phyloP scores from a whole-genome alignment of 2,888 invertebrate species.

The Andrena bucephala region DNA sequence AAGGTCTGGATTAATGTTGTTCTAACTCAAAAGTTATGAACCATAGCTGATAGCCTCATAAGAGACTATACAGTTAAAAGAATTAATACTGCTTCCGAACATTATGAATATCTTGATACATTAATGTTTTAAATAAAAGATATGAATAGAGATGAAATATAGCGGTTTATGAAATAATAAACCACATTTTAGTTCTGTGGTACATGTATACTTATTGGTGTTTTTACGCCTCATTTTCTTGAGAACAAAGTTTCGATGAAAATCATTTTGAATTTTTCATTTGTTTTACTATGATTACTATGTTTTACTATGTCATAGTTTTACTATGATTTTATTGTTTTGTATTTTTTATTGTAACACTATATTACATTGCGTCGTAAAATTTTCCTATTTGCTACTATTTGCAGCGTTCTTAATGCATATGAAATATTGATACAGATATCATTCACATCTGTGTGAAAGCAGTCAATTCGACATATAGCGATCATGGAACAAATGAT shows the following conservation, averaged over 20 bases:
- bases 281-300: no score
- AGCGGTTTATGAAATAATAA: no score
- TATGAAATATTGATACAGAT: constrained; percentile 22
- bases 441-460: constrained; percentile 74
- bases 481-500: constrained; percentile 84
- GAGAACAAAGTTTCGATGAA: neutral
- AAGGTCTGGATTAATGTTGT: no score
- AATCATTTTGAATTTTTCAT: neutral
- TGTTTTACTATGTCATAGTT: no score
- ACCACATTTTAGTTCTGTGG: no score
- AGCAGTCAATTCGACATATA: constrained; percentile 73
- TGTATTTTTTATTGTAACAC: no score
- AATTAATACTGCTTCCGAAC: neutral
- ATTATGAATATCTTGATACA: neutral
- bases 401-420: no score
- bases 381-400: neutral
- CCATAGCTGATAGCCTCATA: neutral
- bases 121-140: no score
- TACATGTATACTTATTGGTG: no score
- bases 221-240: neutral
- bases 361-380: no score
- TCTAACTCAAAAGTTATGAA: neutral
- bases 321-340: no score
- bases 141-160: neutral
- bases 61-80: no score